Evolutionary conservation across 2,888 invertebrate species (phyloP).

Genomic region (Himalopsyche anomala): DNA sequence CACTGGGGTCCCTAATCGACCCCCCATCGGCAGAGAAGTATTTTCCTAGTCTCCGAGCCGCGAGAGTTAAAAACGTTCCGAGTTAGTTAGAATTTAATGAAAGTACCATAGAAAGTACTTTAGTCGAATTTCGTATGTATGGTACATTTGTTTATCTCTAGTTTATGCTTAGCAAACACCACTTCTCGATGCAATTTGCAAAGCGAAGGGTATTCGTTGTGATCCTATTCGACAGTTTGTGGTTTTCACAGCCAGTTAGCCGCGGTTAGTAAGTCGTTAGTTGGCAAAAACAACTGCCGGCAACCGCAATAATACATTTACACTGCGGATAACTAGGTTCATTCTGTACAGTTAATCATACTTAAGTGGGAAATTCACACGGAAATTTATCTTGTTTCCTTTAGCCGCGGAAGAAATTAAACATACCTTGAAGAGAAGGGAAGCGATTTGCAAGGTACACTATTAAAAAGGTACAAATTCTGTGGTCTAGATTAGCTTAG

Average conservation of each 20-base stretch:
- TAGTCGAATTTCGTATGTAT: too few relatives aligned
- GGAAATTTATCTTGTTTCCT: slow-evolving; percentile 38
- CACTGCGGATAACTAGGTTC: slow-evolving; percentile 46
- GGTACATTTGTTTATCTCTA: too few relatives aligned
- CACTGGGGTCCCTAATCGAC: too few relatives aligned
- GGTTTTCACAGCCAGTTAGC: slow-evolving; percentile 40
- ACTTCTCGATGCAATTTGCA: background rate
- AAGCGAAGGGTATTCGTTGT: background rate
- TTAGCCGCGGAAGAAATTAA: slow-evolving; percentile 14
- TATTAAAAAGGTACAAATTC: background rate
- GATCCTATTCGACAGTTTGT: slow-evolving; percentile 35
- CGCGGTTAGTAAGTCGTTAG: slow-evolving; percentile 23
- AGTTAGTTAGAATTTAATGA: too few relatives aligned
- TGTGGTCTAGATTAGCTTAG: slow-evolving; percentile 32
- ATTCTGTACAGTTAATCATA: slow-evolving; percentile 14
- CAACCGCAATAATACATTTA: slow-evolving; percentile 55
- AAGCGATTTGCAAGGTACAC: background rate
- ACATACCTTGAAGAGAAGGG: background rate
- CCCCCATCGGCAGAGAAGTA: too few relatives aligned
- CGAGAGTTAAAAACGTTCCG: too few relatives aligned
- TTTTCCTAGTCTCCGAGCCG: too few relatives aligned
- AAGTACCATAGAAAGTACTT: too few relatives aligned
- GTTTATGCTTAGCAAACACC: too few relatives aligned
- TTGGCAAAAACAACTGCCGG: slow-evolving; percentile 11
- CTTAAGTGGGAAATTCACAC: slow-evolving; percentile 38